phyloP scores from a whole-genome alignment of 2,888 invertebrate genomes.

The Diploptera punctata region DNA sequence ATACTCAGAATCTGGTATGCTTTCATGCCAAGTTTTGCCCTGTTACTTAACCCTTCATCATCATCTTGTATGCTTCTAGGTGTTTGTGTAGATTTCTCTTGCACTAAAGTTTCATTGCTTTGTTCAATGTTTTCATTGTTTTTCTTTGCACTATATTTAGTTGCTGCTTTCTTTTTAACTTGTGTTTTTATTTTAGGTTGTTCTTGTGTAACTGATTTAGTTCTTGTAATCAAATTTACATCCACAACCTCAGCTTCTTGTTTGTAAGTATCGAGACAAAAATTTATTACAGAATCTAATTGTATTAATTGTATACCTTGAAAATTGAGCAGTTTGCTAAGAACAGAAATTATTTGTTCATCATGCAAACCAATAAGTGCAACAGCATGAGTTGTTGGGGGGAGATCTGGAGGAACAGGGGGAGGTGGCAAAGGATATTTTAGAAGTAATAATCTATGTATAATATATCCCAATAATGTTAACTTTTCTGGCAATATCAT shows the following conservation, averaged over 20 bases:
- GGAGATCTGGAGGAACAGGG: constrained; percentile 54
- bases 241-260: background rate
- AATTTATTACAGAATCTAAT: background rate
- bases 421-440: constrained; percentile 58
- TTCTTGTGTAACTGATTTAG: background rate
- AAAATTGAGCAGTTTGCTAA: background rate
- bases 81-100: constrained; percentile 61
- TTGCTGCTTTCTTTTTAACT: background rate
- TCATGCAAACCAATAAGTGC: constrained; percentile 48
- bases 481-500: constrained; percentile 51
- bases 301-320: background rate
- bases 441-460: constrained; percentile 60
- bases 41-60: constrained; percentile 43
- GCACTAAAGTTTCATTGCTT: background rate
- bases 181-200: background rate
- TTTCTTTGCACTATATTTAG: too few relatives aligned
- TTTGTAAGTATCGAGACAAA: background rate
- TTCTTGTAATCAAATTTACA: background rate
- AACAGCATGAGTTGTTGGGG: constrained; percentile 54
- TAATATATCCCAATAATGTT: constrained; percentile 60
- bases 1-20: constrained; percentile 61
- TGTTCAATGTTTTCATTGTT: background rate
- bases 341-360: background rate
- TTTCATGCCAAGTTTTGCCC: constrained; percentile 64
- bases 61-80: constrained; percentile 53